Conservation (phyloP, 2,888 invertebrate genomes). For the Scaptomyza caliginosa region DNA sequence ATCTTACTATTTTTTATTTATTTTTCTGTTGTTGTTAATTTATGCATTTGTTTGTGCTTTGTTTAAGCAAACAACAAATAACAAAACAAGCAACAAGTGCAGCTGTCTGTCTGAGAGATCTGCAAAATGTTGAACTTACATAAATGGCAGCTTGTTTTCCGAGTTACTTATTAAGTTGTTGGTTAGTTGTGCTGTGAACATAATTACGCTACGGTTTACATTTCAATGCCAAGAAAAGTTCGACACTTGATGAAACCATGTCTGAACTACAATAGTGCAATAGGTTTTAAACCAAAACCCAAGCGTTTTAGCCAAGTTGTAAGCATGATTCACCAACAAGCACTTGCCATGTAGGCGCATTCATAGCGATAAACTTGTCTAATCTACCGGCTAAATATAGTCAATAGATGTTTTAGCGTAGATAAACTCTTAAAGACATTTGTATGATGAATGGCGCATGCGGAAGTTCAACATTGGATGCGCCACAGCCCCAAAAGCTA, state of each 20-base stretch:
- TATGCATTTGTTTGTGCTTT: constrained; percentile 59
- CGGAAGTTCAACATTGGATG: constrained; percentile 65
- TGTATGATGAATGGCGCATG: constrained; percentile 42
- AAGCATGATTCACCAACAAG: constrained; percentile 41
- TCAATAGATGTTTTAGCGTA: constrained; percentile 46
- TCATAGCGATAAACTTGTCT: constrained; percentile 46
- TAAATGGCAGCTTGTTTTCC: constrained; percentile 72
- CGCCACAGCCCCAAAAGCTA: constrained; percentile 41
- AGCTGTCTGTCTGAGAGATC: constrained; percentile 33
- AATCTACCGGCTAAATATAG: constrained; percentile 65
- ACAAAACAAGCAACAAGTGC: constrained; percentile 36
- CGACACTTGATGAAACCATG: constrained; percentile 20
- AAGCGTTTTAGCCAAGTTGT: not conserved
- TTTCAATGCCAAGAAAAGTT: constrained; percentile 45
- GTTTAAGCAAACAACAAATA: constrained; percentile 18
- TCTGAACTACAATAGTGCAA: not conserved
- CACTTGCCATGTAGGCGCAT: constrained; percentile 33
- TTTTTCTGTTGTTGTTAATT: constrained; percentile 38
- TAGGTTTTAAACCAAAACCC: not conserved
- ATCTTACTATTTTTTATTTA: constrained; percentile 47
- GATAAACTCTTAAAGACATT: constrained; percentile 18
- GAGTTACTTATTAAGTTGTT: constrained; percentile 12
- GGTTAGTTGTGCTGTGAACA: not conserved
- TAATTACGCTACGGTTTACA: constrained; percentile 12
- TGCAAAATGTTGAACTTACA: constrained; percentile 75